A percentile compares a stretch with the other conserved stretches of the same genome.
Conservation (phyloP, 30 jellyfish, hydroid and myxozoan genomes). For the Phacellophora camtschatica region DNA sequence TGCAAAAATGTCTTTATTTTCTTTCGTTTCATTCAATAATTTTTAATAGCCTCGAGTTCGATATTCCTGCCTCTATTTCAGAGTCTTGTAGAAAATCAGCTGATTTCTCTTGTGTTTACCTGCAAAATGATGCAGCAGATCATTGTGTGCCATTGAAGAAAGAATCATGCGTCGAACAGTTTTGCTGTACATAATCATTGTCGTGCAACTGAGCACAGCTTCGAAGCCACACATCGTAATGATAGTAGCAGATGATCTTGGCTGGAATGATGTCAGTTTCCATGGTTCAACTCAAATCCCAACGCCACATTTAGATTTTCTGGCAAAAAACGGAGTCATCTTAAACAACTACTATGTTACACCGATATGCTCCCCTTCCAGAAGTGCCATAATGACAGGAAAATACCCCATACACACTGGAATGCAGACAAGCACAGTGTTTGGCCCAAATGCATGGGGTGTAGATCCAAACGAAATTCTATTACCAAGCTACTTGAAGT, state of each 20-base stretch:
- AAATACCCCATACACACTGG: slow-evolving; percentile 97
- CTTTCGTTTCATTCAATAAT: too few relatives aligned
- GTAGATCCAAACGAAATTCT: slow-evolving; percentile 65
- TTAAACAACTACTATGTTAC: slow-evolving; percentile 84
- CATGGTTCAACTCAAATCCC: slow-evolving; percentile 96
- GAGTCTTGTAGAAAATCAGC: too few relatives aligned
- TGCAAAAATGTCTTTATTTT: too few relatives aligned
- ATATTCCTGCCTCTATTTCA: too few relatives aligned
- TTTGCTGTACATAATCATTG: too few relatives aligned
- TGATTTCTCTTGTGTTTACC: too few relatives aligned
- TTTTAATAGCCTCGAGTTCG: too few relatives aligned
- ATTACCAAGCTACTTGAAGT: slow-evolving; percentile 73
- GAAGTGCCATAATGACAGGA: slow-evolving; percentile 97
- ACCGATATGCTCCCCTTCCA: slow-evolving; percentile 91
- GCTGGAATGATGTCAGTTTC: slow-evolving; percentile 96
- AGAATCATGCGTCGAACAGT: too few relatives aligned
- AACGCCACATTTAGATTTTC: slow-evolving; percentile 84
- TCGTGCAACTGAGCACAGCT: too few relatives aligned
- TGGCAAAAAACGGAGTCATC: slow-evolving; percentile 83
- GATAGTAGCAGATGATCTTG: slow-evolving; percentile 94
- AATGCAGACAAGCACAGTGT: slow-evolving; percentile 82
- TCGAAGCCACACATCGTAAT: slow-evolving; percentile 67
- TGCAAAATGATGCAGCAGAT: too few relatives aligned
- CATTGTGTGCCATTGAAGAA: too few relatives aligned
- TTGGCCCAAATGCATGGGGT: slow-evolving; percentile 95